phyloP scores from a whole-genome alignment of 2,113 vertebrate genomes.

The Falcunculus frontatus region DNA sequence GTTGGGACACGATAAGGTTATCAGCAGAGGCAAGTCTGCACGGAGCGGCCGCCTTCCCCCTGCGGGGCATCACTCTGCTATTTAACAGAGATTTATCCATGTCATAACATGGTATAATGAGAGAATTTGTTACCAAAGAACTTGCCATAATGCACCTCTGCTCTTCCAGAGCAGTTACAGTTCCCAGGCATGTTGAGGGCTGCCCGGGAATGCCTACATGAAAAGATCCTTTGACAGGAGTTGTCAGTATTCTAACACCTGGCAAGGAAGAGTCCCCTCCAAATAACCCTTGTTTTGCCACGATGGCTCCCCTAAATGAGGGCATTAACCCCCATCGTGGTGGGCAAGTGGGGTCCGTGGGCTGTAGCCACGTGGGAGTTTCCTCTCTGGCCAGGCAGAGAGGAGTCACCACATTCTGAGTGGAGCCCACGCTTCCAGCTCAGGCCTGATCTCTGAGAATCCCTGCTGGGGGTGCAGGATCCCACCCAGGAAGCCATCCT shows the following conservation, averaged over 20 bases:
- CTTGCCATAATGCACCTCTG: constrained; percentile 54
- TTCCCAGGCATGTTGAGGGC: constrained; percentile 66
- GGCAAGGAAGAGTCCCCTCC: constrained; percentile 44
- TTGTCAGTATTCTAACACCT: constrained; percentile 64
- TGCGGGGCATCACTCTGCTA: constrained; percentile 50
- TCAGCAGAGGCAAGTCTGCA: constrained; percentile 52
- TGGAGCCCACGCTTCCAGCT: not conserved
- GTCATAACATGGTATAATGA: constrained; percentile 75
- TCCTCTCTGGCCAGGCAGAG: not conserved
- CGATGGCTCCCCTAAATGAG: not conserved
- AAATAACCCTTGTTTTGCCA: constrained; percentile 48
- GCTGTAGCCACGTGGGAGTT: rapidly evolving
- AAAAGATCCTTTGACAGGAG: constrained; percentile 68
- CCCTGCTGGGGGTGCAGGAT: not conserved
- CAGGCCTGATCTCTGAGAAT: not conserved
- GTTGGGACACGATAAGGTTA: constrained; percentile 63
- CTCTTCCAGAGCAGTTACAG: constrained; percentile 56
- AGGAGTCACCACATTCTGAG: rapidly evolving
- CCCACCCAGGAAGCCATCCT: not conserved
- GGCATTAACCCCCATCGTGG: rapidly evolving
- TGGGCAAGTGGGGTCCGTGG: rapidly evolving
- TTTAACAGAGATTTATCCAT: constrained; percentile 67
- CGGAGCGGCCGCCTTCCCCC: constrained; percentile 30
- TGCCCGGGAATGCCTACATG: constrained; percentile 73
- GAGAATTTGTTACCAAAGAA: constrained; percentile 59